phyloP scores from a whole-genome alignment of 2,113 vertebrate species.

The Pedetes capensis region DNA sequence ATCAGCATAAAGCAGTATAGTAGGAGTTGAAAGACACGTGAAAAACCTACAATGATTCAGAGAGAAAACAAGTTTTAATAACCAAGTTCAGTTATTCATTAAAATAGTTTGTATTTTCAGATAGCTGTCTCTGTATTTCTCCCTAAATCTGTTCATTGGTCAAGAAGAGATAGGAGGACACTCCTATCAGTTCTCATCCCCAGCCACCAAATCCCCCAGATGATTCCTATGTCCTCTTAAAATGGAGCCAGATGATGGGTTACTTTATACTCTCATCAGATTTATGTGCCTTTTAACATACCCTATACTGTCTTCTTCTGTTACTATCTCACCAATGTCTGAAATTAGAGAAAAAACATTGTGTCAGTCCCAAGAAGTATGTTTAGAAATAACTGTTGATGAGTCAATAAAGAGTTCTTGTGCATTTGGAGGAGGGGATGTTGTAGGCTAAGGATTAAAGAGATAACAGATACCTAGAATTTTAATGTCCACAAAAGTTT shows the following conservation, averaged over 20 bases:
- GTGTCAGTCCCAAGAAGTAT: background rate
- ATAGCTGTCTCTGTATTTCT: background rate
- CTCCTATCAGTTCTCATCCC: accelerated
- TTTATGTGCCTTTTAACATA: background rate
- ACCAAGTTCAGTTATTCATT: background rate
- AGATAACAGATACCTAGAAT: background rate
- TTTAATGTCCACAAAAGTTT: background rate
- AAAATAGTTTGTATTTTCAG: conserved; percentile 13
- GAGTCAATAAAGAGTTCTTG: background rate
- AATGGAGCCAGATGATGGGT: background rate
- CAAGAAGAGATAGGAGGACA: background rate
- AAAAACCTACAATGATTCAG: conserved; percentile 6
- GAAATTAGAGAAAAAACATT: background rate
- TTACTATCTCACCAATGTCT: background rate
- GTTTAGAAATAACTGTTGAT: background rate
- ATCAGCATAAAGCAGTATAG: conserved; percentile 30
- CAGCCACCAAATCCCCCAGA: background rate
- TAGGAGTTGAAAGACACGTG: background rate
- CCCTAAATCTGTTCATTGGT: background rate
- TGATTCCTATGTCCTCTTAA: background rate
- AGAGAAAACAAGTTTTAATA: background rate
- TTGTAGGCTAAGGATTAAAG: background rate
- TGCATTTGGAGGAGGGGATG: background rate
- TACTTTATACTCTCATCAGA: background rate
- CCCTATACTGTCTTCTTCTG: background rate